A percentile compares a stretch with the other conserved stretches of the same genome.
Evolutionary conservation across 2,888 invertebrate genomes (phyloP).

Genomic region (Morpho achilles): DNA sequence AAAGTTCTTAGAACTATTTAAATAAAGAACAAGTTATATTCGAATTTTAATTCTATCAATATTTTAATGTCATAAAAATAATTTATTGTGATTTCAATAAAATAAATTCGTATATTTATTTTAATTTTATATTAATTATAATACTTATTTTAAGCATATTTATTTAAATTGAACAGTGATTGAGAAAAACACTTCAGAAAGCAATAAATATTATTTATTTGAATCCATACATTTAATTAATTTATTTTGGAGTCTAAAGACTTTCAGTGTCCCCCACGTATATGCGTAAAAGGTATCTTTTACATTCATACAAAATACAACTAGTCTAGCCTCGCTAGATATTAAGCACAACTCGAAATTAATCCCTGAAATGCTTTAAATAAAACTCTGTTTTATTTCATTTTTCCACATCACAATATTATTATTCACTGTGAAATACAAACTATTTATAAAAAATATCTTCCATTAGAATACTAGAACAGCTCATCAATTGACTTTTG

Average conservation of each 20-base stretch:
- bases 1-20: not conserved
- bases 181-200: too few relatives aligned
- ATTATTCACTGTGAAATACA: slow-evolving; percentile 68
- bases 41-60: too few relatives aligned
- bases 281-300: slow-evolving; percentile 48
- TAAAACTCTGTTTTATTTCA: slow-evolving; percentile 76
- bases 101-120: too few relatives aligned
- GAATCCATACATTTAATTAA: too few relatives aligned
- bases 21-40: too few relatives aligned
- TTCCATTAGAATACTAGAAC: slow-evolving; percentile 52
- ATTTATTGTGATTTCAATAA: too few relatives aligned
- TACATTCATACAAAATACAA: slow-evolving; percentile 30
- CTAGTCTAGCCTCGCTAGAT: slow-evolving; percentile 71
- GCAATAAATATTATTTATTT: too few relatives aligned
- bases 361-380: slow-evolving; percentile 73
- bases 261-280: not conserved
- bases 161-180: too few relatives aligned
- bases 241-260: not conserved
- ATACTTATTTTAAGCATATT: too few relatives aligned
- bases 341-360: slow-evolving; percentile 64
- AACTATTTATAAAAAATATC: slow-evolving; percentile 65
- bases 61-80: too few relatives aligned
- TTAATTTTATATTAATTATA: too few relatives aligned
- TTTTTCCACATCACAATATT: slow-evolving; percentile 61
- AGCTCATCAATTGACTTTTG: slow-evolving; percentile 69